Evolutionary conservation across 2,113 vertebrate genomes (phyloP).

Genomic region (Misgurnus mizolepis): DNA sequence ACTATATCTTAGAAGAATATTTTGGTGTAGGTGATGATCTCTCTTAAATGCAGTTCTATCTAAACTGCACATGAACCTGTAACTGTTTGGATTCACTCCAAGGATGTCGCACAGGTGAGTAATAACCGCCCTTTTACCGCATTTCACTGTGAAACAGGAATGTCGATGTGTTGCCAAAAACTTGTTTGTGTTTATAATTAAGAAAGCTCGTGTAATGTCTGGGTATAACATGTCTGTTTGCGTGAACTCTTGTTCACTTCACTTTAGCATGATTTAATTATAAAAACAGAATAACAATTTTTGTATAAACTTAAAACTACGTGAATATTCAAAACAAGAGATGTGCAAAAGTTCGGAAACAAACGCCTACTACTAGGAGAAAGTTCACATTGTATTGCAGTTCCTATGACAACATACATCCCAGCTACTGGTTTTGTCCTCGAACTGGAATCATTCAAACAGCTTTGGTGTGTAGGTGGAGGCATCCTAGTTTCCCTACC

Average conservation of each 20-base stretch:
- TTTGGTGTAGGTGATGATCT: not conserved
- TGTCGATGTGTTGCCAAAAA: constrained; percentile 6
- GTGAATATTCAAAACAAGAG: not conserved
- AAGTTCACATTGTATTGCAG: constrained; percentile 53
- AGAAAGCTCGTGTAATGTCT: not conserved
- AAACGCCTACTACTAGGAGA: constrained; percentile 20
- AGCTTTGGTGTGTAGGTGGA: constrained; percentile 15
- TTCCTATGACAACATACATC: constrained; percentile 56
- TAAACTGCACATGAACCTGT: constrained; percentile 5
- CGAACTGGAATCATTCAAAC: not conserved
- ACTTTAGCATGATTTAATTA: too few relatives aligned
- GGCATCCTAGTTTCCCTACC: not conserved
- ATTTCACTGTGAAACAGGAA: not conserved
- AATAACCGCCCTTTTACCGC: not conserved
- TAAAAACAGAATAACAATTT: too few relatives aligned
- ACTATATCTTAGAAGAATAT: not conserved
- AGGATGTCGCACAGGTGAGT: constrained; percentile 60
- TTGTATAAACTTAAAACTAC: not conserved
- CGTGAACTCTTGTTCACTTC: not conserved
- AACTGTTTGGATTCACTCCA: not conserved
- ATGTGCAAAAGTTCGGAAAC: not conserved
- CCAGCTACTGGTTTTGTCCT: constrained; percentile 24
- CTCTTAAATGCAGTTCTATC: not conserved
- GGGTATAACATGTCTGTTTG: not conserved
- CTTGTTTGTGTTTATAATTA: constrained; percentile 7